Base-by-base conservation (phyloP, 2,888 invertebrate genomes). In the Cheilosia vulpina region DNA sequence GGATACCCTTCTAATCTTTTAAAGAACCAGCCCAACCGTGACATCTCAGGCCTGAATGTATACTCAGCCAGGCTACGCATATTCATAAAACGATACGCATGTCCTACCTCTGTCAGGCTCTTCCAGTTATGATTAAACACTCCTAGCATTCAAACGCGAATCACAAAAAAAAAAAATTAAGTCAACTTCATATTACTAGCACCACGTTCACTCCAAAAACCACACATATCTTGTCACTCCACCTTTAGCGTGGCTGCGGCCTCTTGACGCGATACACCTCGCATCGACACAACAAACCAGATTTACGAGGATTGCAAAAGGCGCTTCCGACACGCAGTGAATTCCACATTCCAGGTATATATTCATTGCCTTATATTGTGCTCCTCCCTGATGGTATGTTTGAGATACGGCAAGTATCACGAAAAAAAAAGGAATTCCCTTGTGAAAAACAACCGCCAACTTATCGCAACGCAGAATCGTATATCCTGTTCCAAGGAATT, bases 141-240 rank as follows among this genome's bases (percentile, higher is more conserved):
- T 47, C 17, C 50, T 75, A 47, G 41, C 65, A 66, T 76, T 58
- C 75, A 66, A 76, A 66, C 50, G 65, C 65, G 38, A 66, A 66
- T 38, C 17, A 43, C 75, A 9, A 45, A n/a, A 55, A 27, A 43
- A 43, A 13, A 19, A 24, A 69, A 41, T 2, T 50, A 52, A 50
- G 52, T 60, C 50, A 43, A 43, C 53, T 31, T 53, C 41, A 17
- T 15, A 11, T 57, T 69, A 45, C 57, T 47, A 31, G 13, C 31
- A 11, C 45, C 45, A 4, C n/a, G 43, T 34, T 2, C 2, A n/a
- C 60, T 38, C 19, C 24, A 17, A 13, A 38, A 15, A 21, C 7
- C 47, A 5, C 21, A 21, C 24, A 52, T 47, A 38, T 17, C 24
- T 24, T 38, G 47, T n/a, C 50, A 24, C 1, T 4, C 50, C 24